phyloP scores from a whole-genome alignment of 1,140 invertebrate genomes.

The Pseudomyrmex gracilis region DNA sequence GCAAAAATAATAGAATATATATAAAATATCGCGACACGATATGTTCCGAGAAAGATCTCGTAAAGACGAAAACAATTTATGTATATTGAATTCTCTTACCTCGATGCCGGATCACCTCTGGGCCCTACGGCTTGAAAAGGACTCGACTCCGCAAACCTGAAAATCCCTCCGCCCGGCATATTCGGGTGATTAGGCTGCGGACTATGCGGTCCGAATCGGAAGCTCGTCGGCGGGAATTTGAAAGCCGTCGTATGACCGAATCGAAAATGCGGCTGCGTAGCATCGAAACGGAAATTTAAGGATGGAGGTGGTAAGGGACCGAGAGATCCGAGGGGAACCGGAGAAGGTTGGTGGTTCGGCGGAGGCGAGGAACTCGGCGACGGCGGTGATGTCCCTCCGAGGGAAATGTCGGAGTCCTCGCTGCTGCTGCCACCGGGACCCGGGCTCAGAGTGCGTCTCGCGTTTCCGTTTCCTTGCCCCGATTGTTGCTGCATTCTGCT shows the following conservation, averaged over 20 bases:
- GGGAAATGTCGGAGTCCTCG: slow-evolving; percentile 84
- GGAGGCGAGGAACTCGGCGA: slow-evolving; percentile 83
- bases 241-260: slow-evolving; percentile 83
- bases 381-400: slow-evolving; percentile 83
- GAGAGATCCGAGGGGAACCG: slow-evolving; percentile 80
- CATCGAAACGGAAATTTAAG: slow-evolving; percentile 83
- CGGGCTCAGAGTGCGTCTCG: slow-evolving; percentile 80
- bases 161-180: slow-evolving; percentile 81
- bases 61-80: not conserved
- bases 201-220: slow-evolving; percentile 83
- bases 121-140: slow-evolving; percentile 85
- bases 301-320: slow-evolving; percentile 81
- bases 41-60: not conserved
- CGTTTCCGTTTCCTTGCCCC: slow-evolving; percentile 79
- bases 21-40: slow-evolving; percentile 22
- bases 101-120: slow-evolving; percentile 83
- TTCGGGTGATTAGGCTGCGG: slow-evolving; percentile 84
- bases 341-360: slow-evolving; percentile 80
- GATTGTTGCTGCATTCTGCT: slow-evolving; percentile 84
- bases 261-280: slow-evolving; percentile 82
- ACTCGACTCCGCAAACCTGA: slow-evolving; percentile 84
- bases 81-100: slow-evolving; percentile 70
- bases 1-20: not conserved
- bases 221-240: slow-evolving; percentile 82
- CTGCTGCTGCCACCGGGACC: slow-evolving; percentile 82